Conservation (phyloP, 1,140 invertebrate genomes). For the Pseudoatta argentina region DNA sequence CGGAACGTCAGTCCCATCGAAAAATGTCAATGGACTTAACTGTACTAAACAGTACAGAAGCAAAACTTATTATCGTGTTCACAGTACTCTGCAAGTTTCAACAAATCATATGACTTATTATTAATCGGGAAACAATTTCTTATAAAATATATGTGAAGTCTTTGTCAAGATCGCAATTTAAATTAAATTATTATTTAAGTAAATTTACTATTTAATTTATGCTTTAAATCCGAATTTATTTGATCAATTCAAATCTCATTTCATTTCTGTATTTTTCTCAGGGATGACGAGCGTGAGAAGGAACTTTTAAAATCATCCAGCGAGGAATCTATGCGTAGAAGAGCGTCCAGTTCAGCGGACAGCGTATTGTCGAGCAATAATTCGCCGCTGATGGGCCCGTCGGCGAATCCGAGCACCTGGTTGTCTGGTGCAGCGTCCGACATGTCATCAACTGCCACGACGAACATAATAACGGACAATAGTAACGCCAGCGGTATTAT, state of each 20-base stretch:
- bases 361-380: constrained; percentile 87
- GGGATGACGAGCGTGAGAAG: constrained; percentile 89
- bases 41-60: no score
- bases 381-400: constrained; percentile 83
- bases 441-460: constrained; percentile 69
- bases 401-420: constrained; percentile 82
- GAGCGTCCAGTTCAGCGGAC: constrained; percentile 88
- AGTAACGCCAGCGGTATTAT: constrained; percentile 78
- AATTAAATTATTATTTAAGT: constrained; percentile 23
- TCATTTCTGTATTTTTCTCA: constrained; percentile 76
- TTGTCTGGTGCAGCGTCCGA: constrained; percentile 79
- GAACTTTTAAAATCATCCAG: constrained; percentile 88
- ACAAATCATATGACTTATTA: no score
- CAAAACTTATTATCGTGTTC: no score
- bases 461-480: constrained; percentile 78
- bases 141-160: no score
- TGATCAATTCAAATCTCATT: not conserved
- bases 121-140: no score
- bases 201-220: not conserved
- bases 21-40: no score
- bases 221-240: constrained; percentile 9
- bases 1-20: no score
- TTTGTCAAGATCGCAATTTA: not conserved
- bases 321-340: constrained; percentile 88
- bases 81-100: no score